A percentile compares a stretch with the other conserved stretches of the same genome.
Evolutionary conservation across 1,140 invertebrate genomes (phyloP).

Genomic region (Holotrichia oblita): DNA sequence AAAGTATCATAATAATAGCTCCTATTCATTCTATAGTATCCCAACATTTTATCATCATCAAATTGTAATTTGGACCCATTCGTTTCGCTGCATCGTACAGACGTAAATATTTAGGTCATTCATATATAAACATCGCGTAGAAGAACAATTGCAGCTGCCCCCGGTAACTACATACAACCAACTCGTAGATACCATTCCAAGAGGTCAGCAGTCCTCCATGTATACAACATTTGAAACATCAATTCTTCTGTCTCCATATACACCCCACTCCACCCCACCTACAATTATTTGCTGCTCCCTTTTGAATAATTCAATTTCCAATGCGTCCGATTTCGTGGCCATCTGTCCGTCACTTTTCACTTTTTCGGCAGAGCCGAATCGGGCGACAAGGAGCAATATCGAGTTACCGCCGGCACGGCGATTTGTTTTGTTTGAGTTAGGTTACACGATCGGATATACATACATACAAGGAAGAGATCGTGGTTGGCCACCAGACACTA

Average conservation of each 20-base stretch:
- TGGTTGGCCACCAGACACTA: background rate
- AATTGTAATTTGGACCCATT: background rate
- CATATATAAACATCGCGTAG: background rate
- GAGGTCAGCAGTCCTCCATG: background rate
- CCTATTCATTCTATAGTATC: background rate
- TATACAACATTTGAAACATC: background rate
- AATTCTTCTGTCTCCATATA: background rate
- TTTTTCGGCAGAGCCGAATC: constrained; percentile 18
- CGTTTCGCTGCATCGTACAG: background rate
- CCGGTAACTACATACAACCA: background rate
- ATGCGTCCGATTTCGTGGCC: constrained; percentile 57
- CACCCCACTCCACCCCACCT: constrained; percentile 21
- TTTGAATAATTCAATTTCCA: constrained; percentile 61
- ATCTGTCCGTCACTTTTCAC: constrained; percentile 53
- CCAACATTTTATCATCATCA: constrained; percentile 2
- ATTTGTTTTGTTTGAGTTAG: constrained; percentile 25
- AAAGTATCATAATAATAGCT: too few species aligned
- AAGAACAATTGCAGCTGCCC: background rate
- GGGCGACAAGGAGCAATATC: constrained; percentile 31
- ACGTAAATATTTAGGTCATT: background rate
- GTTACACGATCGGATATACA: background rate
- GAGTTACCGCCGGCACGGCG: constrained; percentile 25
- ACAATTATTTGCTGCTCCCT: constrained; percentile 59
- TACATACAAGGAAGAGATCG: background rate
- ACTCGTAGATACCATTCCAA: background rate